phyloP scores from a whole-genome alignment of 2,888 invertebrate genomes.

The Xanthorhoe spadicearia region DNA sequence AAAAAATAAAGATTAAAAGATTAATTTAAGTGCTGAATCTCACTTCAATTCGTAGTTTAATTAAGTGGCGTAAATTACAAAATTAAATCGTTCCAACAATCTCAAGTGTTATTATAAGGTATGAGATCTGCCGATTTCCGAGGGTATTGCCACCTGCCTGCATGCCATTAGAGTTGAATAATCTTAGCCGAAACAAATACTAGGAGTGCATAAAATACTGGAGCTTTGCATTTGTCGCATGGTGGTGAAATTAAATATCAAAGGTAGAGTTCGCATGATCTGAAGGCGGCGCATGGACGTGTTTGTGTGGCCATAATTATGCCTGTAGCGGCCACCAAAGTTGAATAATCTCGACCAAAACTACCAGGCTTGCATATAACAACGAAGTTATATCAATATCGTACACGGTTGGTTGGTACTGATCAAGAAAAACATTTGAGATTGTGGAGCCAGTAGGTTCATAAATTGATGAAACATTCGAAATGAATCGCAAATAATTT shows the following conservation, averaged over 20 bases:
- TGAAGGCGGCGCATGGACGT: constrained; percentile 15
- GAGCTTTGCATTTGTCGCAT: constrained; percentile 6
- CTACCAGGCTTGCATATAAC: constrained; percentile 27
- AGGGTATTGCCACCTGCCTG: constrained; percentile 10
- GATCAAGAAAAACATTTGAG: constrained; percentile 8
- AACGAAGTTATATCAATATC: constrained; percentile 13
- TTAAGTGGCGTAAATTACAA: no score
- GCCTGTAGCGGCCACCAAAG: constrained; percentile 24
- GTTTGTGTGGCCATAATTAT: constrained; percentile 8
- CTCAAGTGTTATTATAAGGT: no score
- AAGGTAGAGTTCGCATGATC: constrained; percentile 9
- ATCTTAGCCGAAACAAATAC: constrained; percentile 25
- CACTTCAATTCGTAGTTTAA: neutral
- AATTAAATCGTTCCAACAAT: no score
- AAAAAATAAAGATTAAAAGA: constrained; percentile 8
- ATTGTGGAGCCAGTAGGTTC: neutral
- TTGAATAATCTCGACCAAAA: constrained; percentile 33
- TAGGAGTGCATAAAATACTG: constrained; percentile 21
- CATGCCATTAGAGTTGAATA: constrained; percentile 33
- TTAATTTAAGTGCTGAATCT: constrained; percentile 4
- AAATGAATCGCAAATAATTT: neutral
- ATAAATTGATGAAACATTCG: neutral
- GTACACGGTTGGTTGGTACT: neutral
- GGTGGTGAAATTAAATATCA: neutral
- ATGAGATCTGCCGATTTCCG: neutral